Conservation (phyloP, 2,888 invertebrate species). For the Periphyllus acericola region DNA sequence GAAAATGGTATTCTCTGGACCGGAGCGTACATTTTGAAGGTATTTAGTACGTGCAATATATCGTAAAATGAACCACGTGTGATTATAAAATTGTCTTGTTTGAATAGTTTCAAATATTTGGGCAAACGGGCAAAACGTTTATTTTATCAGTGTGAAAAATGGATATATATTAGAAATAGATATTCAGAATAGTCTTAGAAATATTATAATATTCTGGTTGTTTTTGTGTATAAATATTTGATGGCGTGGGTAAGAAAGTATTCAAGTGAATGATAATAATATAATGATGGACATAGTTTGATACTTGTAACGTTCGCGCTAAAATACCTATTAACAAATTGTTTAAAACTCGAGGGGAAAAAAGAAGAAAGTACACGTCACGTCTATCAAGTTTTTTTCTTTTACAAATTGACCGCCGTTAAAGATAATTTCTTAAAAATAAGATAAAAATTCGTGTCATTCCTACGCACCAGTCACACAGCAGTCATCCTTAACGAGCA, state of each 20-base stretch:
- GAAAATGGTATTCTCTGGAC: too few species aligned
- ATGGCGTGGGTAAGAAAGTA: background rate
- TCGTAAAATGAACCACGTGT: background rate
- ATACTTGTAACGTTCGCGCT: background rate
- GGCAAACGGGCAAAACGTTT: slow-evolving; percentile 44
- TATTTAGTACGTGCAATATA: background rate
- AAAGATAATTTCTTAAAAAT: background rate
- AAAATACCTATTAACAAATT: background rate
- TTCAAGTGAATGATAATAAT: background rate
- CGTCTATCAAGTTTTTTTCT: background rate
- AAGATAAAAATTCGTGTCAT: background rate
- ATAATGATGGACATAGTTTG: too few species aligned
- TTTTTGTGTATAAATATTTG: background rate
- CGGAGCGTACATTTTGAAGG: background rate
- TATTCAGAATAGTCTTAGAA: background rate
- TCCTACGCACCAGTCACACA: background rate
- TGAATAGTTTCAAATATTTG: slow-evolving; percentile 53
- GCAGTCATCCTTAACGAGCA: slow-evolving; percentile 2
- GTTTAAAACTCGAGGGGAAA: background rate
- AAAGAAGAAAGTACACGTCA: background rate
- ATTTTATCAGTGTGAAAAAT: background rate
- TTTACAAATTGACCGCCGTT: background rate
- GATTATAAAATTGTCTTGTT: slow-evolving; percentile 42
- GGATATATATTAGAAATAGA: slow-evolving; percentile 1
- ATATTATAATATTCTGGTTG: background rate